Conservation (phyloP, 2,797 vertebrate species). For the Oryzias dopingdopingensis region DNA sequence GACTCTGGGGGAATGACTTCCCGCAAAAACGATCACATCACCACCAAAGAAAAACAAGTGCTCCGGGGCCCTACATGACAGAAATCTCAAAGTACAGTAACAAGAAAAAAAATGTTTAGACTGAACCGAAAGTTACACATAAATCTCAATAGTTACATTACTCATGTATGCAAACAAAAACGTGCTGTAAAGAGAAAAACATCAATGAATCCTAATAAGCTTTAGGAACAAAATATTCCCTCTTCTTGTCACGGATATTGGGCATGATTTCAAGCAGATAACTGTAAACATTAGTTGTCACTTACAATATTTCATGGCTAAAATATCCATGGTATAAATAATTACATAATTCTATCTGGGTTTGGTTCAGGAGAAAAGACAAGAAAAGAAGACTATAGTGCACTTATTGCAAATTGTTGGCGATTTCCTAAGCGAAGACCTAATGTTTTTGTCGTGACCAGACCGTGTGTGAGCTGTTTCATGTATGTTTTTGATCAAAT, state of each 20-base stretch:
- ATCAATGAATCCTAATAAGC: neutral
- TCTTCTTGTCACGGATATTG: slow-evolving; percentile 19
- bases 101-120: neutral
- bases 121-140: neutral
- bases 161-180: neutral
- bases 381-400: neutral
- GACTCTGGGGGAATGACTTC: slow-evolving; percentile 66
- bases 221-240: slow-evolving; percentile 4
- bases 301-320: slow-evolving; percentile 37
- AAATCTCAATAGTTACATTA: neutral
- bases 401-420: no score
- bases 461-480: no score
- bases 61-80: slow-evolving; percentile 8
- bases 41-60: slow-evolving; percentile 57
- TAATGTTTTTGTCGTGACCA: no score
- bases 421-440: no score
- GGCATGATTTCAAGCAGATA: slow-evolving; percentile 41
- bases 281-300: slow-evolving; percentile 41
- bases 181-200: slow-evolving; percentile 11
- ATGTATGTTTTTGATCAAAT: no score
- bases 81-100: neutral
- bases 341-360: slow-evolving; percentile 37
- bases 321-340: slow-evolving; percentile 37
- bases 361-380: slow-evolving; percentile 6
- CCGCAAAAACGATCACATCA: slow-evolving; percentile 64